phyloP scores from a whole-genome alignment of 2,888 invertebrate species.

The Nycteola revayana region DNA sequence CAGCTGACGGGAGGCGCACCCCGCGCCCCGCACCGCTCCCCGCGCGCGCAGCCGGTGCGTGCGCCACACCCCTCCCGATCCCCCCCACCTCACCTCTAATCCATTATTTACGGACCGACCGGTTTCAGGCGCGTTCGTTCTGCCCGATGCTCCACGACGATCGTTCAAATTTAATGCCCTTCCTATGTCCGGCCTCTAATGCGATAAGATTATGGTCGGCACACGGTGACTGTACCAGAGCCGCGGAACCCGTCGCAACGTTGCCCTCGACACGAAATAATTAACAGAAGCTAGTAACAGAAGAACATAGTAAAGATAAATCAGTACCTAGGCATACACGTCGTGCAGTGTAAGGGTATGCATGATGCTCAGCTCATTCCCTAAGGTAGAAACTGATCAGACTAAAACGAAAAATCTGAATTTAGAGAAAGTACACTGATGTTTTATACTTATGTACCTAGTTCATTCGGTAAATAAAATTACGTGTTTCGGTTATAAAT shows the following conservation, averaged over 20 bases:
- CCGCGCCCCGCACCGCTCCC: conserved; percentile 48
- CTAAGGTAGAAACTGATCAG: too few relatives aligned
- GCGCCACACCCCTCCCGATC: conserved; percentile 57
- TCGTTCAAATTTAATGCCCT: conserved; percentile 80
- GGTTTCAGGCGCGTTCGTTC: conserved; percentile 78
- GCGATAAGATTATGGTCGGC: conserved; percentile 72
- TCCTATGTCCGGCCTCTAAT: conserved; percentile 79
- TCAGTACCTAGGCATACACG: too few relatives aligned
- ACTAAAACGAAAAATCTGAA: too few relatives aligned
- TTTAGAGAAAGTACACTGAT: too few relatives aligned
- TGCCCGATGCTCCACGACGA: conserved; percentile 68
- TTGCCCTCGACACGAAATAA: conserved; percentile 20
- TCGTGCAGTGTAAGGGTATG: too few relatives aligned
- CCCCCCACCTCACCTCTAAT: conserved; percentile 73
- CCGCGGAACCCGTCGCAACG: conserved; percentile 10
- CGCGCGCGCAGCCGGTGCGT: conserved; percentile 74
- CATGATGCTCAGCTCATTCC: too few relatives aligned
- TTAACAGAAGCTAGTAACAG: too few relatives aligned
- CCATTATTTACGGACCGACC: conserved; percentile 81
- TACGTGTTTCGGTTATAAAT: too few relatives aligned
- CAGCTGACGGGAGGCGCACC: conserved; percentile 80
- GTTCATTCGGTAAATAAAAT: too few relatives aligned
- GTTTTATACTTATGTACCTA: too few relatives aligned
- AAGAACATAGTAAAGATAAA: conserved; percentile 48
- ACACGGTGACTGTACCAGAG: conserved; percentile 33